These are phyloP conservation scores for Apis florea DNA, from an alignment of 1,140 invertebrate species.

Conservation along the genomic window DNA sequence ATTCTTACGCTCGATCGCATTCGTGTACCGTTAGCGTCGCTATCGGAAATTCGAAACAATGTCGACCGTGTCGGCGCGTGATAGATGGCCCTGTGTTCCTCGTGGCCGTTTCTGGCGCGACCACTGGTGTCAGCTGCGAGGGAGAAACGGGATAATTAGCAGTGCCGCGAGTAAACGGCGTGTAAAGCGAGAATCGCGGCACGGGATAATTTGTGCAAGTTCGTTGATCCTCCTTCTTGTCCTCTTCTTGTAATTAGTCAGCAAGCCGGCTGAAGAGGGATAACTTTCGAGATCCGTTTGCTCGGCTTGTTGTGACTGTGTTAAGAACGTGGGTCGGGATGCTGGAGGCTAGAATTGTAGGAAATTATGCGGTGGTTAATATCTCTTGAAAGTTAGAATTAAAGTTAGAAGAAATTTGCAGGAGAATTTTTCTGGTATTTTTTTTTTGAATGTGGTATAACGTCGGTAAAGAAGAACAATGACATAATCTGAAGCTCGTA, in stretches of 20 bases:
- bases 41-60: slow-evolving; percentile 63
- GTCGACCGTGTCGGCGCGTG: slow-evolving; percentile 53
- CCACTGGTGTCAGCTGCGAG: slow-evolving; percentile 28
- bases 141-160: slow-evolving; percentile 45
- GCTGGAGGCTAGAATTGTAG: background rate
- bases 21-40: slow-evolving; percentile 48
- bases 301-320: background rate
- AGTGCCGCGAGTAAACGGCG: slow-evolving; percentile 23
- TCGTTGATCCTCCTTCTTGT: slow-evolving; percentile 21
- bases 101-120: slow-evolving; percentile 31
- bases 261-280: background rate
- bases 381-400: background rate
- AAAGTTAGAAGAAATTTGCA: background rate
- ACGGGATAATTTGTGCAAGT: slow-evolving; percentile 39
- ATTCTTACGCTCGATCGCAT: slow-evolving; percentile 30
- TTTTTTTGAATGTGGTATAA: too few relatives aligned
- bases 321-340: background rate
- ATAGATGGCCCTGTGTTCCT: slow-evolving; percentile 53
- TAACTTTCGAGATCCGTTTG: background rate
- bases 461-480: too few relatives aligned
- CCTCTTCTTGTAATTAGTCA: slow-evolving; percentile 37
- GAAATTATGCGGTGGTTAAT: background rate
- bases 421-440: background rate
- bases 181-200: slow-evolving; percentile 34
- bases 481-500: too few relatives aligned